Evolutionary conservation across 2,797 vertebrate genomes (phyloP).

Genomic region (Danionella dracula): DNA sequence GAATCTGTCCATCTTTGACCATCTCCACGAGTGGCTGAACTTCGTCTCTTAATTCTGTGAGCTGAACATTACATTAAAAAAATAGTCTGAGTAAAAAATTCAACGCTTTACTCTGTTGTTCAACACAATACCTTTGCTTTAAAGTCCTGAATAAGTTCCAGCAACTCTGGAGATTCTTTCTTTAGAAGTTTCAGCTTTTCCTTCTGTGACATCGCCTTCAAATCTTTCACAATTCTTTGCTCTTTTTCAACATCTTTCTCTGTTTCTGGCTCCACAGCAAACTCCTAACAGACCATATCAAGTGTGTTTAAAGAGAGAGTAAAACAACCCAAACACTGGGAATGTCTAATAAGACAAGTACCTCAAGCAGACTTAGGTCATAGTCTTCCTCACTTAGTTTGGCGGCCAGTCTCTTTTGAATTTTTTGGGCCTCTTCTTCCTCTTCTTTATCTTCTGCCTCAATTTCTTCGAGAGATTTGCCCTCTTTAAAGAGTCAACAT

Average conservation of each 20-base stretch:
- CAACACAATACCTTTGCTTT: constrained; percentile 72
- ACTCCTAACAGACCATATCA: constrained; percentile 55
- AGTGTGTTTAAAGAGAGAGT: background rate
- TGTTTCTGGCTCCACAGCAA: constrained; percentile 47
- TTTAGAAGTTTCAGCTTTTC: constrained; percentile 89
- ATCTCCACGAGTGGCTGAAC: constrained; percentile 81
- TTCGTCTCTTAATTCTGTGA: constrained; percentile 82
- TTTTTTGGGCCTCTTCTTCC: constrained; percentile 85
- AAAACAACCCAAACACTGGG: background rate
- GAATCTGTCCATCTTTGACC: constrained; percentile 75
- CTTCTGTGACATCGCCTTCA: constrained; percentile 83
- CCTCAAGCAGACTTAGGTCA: constrained; percentile 77
- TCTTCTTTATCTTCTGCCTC: constrained; percentile 87
- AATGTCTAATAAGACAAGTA: background rate
- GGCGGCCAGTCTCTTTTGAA: constrained; percentile 82
- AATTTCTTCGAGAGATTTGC: constrained; percentile 69
- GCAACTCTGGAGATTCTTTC: constrained; percentile 90
- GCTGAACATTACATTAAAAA: constrained; percentile 49
- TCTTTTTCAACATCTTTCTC: constrained; percentile 61
- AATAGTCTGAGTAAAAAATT: background rate
- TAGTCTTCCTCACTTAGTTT: constrained; percentile 89
- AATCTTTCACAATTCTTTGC: constrained; percentile 81
- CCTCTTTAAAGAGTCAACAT: constrained; percentile 52
- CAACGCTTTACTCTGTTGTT: too few species aligned
- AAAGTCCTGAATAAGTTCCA: constrained; percentile 89